Evolutionary conservation across 1,140 invertebrate genomes (phyloP), one percentile per base, ranked within the genome.

Genomic region (Notospermus geniculatus): DNA sequence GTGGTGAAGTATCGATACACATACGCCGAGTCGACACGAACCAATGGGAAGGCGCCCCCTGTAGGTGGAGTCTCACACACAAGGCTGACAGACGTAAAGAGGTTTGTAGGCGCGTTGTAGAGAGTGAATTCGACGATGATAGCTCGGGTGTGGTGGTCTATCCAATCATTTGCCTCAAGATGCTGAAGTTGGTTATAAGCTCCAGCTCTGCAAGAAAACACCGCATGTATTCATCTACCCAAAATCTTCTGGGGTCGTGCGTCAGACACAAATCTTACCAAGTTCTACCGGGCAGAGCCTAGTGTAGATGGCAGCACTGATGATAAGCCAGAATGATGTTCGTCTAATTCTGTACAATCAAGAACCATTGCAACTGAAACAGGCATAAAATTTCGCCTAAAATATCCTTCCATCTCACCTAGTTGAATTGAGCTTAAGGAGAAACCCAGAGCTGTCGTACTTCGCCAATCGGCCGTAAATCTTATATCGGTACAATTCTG

Each of bases 91-190:
- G 75, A 72, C 66, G 60, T 73, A 60, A 77, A 80, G 29, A 79
- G 71, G 54, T 74, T 72, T 7, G 69, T 69, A 11, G 73, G 73
- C 2, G 67, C 62, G 60, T 80, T 74, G 61, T 70, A 78, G 0
- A 75, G 27, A 1, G 77, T 79, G 45, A 78, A 68, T 59, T 79
- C 73, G 7, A 78, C 60, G 57, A 79, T 66, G 9, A 80, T 62
- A 2, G 72, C 75, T 11, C 66, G 15, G 0, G 75, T 79, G 25
- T 64, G 62, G 22, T 50, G 32, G 60, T 76, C 71, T 5, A 75
- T 61, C 77, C 77, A 80, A 11, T 59, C 61, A 0, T 25, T 9
- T 2, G 11, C 32, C 54, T 71, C 50, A n/a, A 79, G 57, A 15
- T 55, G 17, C n/a, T 65, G 2, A n/a, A 79, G 46, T 56, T 72